Evolutionary conservation across 2,888 invertebrate genomes (phyloP).

Genomic region (Caenorhabditis plicata): DNA sequence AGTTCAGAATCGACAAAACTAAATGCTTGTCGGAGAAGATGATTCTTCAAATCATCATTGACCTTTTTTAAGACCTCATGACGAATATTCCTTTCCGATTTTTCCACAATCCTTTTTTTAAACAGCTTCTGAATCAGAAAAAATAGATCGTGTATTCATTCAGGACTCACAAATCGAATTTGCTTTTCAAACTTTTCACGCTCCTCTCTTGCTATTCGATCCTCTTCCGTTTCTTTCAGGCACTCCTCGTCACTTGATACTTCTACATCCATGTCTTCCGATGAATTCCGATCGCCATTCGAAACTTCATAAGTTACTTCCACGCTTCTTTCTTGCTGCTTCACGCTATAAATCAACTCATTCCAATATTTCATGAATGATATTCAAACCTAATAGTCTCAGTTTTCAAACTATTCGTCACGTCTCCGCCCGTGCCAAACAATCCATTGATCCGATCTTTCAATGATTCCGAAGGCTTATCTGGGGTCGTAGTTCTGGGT

Average conservation of each 20-base stretch:
- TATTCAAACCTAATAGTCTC: too few relatives aligned
- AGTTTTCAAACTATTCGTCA: too few relatives aligned
- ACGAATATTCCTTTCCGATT: constrained; percentile 1
- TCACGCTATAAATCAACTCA: too few relatives aligned
- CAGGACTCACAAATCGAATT: background rate
- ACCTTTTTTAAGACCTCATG: constrained; percentile 11
- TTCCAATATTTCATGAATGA: too few relatives aligned
- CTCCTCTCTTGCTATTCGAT: background rate
- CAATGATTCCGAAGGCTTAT: constrained; percentile 1
- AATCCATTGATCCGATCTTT: constrained; percentile 8
- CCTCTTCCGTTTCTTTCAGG: constrained; percentile 4
- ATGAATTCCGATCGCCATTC: constrained; percentile 22
- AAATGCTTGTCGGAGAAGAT: constrained; percentile 9
- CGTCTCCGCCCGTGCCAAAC: background rate
- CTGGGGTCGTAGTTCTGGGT: constrained; percentile 3
- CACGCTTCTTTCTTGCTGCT: too few relatives aligned
- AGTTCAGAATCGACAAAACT: constrained; percentile 6
- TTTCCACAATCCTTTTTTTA: background rate
- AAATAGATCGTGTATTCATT: too few relatives aligned
- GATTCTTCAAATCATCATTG: constrained; percentile 10
- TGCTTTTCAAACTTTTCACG: background rate
- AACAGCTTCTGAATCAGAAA: background rate
- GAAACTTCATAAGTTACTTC: too few relatives aligned
- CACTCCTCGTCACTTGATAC: constrained; percentile 17
- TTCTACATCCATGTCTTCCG: constrained; percentile 37